Evolutionary conservation across 2,113 vertebrate genomes (phyloP).

Genomic region (Phyllopteryx taeniolatus): DNA sequence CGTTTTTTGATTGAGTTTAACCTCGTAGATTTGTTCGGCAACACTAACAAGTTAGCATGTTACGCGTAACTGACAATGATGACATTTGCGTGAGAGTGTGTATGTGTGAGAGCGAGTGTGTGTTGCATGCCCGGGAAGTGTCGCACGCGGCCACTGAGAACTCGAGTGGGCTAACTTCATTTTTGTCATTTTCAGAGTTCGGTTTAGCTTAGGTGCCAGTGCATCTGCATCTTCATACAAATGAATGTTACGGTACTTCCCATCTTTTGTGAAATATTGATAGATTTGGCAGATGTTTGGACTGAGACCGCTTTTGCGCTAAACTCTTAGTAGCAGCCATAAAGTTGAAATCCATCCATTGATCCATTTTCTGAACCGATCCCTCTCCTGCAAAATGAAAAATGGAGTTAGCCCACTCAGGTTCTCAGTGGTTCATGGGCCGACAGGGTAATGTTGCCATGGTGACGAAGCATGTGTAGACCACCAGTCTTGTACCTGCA

Average conservation of each 20-base stretch:
- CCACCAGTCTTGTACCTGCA: constrained; percentile 29
- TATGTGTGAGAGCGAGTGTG: constrained; percentile 24
- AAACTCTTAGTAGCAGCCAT: too few relatives aligned
- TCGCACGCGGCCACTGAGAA: constrained; percentile 28
- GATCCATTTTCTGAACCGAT: too few relatives aligned
- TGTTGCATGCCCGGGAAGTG: constrained; percentile 63
- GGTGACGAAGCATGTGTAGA: constrained; percentile 25
- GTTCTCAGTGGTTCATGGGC: not conserved
- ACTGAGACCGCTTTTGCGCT: too few relatives aligned
- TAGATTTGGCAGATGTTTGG: too few relatives aligned
- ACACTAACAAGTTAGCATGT: not conserved
- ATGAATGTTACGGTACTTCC: too few relatives aligned
- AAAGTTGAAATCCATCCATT: too few relatives aligned
- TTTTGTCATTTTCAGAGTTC: not conserved
- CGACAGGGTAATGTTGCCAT: constrained; percentile 50
- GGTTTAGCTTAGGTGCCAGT: too few relatives aligned
- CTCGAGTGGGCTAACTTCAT: not conserved
- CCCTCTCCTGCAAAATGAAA: not conserved
- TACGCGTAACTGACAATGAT: constrained; percentile 33
- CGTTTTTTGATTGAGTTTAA: not conserved
- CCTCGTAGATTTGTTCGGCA: not conserved
- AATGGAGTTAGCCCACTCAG: not conserved
- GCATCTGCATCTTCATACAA: too few relatives aligned
- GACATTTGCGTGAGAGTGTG: constrained; percentile 21
- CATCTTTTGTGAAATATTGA: too few relatives aligned